Base-by-base conservation (phyloP, 2,797 vertebrate genomes). In the Botia kubotai region DNA sequence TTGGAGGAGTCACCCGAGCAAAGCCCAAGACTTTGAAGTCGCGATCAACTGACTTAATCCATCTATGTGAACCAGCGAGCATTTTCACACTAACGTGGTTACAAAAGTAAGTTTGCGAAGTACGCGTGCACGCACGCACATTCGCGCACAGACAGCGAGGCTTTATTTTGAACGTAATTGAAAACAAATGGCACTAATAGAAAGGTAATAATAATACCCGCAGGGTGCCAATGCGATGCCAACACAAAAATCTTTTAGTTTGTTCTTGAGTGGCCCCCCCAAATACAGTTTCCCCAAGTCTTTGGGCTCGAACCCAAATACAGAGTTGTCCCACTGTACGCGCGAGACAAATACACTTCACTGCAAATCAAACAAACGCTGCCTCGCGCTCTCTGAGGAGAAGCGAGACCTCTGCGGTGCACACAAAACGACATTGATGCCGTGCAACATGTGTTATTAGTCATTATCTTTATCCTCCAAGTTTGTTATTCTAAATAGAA, bases 311-410 rank as follows among this genome's bases (percentile, higher is more conserved):
- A 77, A 83, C 67, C 85, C 63, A 72, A 80, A 86, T 87, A 75
- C 83, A 74, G 69, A 70, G 39, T 81, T 78, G 66, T 89, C 88
- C 85, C 86, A 77, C n/a, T 84, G 85, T 84, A 89, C 57, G 50
- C 75, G 48, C 63, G 82, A 87, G 79, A 87, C 84, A 46, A 87
- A 62, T 87, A 72, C 80, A 75, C 58, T 85, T 83, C 81, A 39
- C 84, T 90, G 84, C 79, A 83, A 83, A 87, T 87, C 86, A 89
- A 86, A 88, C 86, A 89, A 85, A 89, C 89, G 89, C 66, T 84
- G 86, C 81, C 86, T 48, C 66, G 6, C 36, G 76, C 87, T 88
- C 89, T 89, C 90, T 48, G 74, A 89, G 87, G 89, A 89, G 50
- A 29, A 83, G 73, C 84, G 87, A 90, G 90, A 87, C 84, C 36